Base-by-base conservation (phyloP, 2,797 vertebrate species). In the Labroides dimidiatus region DNA sequence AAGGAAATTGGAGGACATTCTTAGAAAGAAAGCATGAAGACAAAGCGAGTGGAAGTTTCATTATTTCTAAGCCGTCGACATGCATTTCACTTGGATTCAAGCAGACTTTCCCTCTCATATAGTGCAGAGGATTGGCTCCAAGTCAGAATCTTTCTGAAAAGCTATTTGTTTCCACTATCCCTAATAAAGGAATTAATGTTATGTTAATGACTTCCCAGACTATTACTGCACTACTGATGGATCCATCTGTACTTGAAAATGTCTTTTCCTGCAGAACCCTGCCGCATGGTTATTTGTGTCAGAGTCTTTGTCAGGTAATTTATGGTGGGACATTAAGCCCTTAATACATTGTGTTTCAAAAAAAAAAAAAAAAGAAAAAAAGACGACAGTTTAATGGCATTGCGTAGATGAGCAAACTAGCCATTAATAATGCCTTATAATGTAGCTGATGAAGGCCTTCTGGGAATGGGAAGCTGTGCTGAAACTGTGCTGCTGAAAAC, bases 271-370 rank as follows among this genome's bases (percentile, higher is more conserved):
- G 61, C 82, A 84, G 76, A 89, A 84, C 71, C 51, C 69, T 70
- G 65, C 78, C 55, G 43, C 87, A 41, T 78, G 85, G 75, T 76
- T 89, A 87, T 82, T 82, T 86, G 77, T 91, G 87, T 92, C 87
- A 88, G 48, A 82, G 82, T 82, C 84, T 88, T 92, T 93, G 91
- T 93, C 93, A 94, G 91, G 91, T 93, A 94, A 93, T 94, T 93
- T 94, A 94, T 88, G 78, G 77, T 55, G 75, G 74, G 77, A 90
- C 91, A 93, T 94, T 92, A 93, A 91, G 85, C 72, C 63, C 69
- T 91, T 94, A 92, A 94, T 92, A 90, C 82, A 84, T 78, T 83
- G 63, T 84, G 77, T 75, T 75, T 71, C 81, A 75, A 85, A 86
- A 85, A 86, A n/a, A n/a, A n/a, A n/a, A n/a, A n/a, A n/a, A n/a